Conservation (phyloP, 2,113 vertebrate genomes). For the Tenebrosternarchus preto region DNA sequence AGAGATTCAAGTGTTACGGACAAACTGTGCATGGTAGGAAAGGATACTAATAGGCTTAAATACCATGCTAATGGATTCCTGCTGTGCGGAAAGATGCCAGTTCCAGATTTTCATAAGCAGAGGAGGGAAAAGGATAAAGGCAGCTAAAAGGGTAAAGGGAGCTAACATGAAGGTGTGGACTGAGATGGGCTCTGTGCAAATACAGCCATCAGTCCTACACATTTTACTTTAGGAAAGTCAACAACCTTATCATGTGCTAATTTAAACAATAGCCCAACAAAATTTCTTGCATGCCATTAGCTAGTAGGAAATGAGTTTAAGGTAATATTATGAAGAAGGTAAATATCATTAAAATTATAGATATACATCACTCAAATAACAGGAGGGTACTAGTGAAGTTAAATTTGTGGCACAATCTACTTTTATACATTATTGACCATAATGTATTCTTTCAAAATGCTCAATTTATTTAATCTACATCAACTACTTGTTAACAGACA, state of each 20-base stretch:
- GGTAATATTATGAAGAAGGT: no score
- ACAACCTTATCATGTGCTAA: conserved; percentile 63
- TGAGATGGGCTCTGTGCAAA: conserved; percentile 67
- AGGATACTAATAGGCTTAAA: conserved; percentile 25
- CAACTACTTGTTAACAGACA: no score
- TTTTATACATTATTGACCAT: no score
- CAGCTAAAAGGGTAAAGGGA: conserved; percentile 60
- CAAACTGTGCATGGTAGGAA: not conserved
- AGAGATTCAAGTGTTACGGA: not conserved
- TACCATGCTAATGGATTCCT: conserved; percentile 55
- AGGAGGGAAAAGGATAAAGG: conserved; percentile 56
- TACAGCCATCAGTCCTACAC: conserved; percentile 66
- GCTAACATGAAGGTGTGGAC: conserved; percentile 45
- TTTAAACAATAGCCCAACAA: conserved; percentile 48
- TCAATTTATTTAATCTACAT: no score
- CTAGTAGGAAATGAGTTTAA: not conserved
- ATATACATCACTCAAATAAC: not conserved
- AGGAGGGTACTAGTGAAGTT: not conserved
- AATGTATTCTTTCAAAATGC: no score
- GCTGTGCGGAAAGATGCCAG: conserved; percentile 58
- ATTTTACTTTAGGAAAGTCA: conserved; percentile 66
- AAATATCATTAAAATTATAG: no score
- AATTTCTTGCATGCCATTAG: not conserved
- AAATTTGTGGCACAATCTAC: no score
- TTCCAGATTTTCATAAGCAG: conserved; percentile 44